Evolutionary conservation across 2,797 vertebrate genomes (phyloP).

Genomic region (Urosaurus nigricauda): DNA sequence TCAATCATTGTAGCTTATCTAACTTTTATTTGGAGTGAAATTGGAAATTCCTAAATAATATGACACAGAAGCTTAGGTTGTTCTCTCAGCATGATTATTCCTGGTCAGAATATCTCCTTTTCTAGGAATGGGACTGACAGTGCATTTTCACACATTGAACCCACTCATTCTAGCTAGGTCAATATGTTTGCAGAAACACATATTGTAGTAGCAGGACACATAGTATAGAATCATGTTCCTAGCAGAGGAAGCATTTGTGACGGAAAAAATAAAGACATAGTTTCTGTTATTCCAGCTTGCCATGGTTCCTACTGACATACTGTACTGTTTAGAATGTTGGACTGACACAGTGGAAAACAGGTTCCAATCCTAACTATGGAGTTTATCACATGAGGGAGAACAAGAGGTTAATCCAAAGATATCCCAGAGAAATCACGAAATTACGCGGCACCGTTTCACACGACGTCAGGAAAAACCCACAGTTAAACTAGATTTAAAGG

Average conservation of each 20-base stretch:
- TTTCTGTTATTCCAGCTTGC: neutral
- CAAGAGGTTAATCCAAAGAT: too few species aligned
- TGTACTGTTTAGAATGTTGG: neutral
- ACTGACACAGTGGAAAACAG: neutral
- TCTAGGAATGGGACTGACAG: accelerated
- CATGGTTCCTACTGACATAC: neutral
- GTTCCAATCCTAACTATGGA: too few species aligned
- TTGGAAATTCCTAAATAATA: conserved; percentile 51
- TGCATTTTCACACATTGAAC: neutral
- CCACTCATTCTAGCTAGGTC: neutral
- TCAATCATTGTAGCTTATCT: conserved; percentile 62
- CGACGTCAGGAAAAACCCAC: too few species aligned
- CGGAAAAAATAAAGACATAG: neutral
- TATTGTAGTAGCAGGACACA: neutral
- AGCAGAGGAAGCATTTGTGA: neutral
- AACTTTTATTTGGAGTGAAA: conserved; percentile 55
- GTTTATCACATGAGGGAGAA: too few species aligned
- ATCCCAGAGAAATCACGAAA: too few species aligned
- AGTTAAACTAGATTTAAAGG: too few species aligned
- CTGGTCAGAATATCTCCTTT: accelerated
- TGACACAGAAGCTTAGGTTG: conserved; percentile 1
- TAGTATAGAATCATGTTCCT: neutral
- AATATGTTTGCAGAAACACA: neutral
- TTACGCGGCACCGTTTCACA: too few species aligned
- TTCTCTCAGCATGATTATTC: neutral